phyloP scores from a whole-genome alignment of 2,797 vertebrate species.

The Sebastes minor region DNA sequence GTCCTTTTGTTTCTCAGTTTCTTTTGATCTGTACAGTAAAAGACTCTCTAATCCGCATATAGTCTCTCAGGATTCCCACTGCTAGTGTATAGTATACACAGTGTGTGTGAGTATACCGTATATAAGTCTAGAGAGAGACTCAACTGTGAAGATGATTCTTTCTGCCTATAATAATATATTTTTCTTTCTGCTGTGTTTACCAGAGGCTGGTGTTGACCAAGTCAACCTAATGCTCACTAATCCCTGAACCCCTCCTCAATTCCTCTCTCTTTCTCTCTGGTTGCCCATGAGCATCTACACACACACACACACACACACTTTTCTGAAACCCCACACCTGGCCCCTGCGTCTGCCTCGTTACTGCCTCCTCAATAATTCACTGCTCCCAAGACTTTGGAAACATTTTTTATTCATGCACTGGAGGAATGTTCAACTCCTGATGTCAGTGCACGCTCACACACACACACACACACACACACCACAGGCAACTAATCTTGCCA shows the following conservation, averaged over 20 bases:
- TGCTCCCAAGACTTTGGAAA: constrained; percentile 65
- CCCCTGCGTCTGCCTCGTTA: constrained; percentile 62
- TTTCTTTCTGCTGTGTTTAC: constrained; percentile 29
- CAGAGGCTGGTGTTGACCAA: constrained; percentile 45
- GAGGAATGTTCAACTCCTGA: constrained; percentile 60
- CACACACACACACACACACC: neutral
- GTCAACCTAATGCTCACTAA: constrained; percentile 51
- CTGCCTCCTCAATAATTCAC: constrained; percentile 81
- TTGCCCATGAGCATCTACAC: neutral
- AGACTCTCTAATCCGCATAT: neutral
- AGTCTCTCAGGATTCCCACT: neutral
- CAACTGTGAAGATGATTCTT: neutral
- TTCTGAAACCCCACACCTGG: constrained; percentile 64
- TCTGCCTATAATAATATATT: constrained; percentile 32
- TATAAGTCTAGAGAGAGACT: neutral
- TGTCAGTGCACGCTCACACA: constrained; percentile 17
- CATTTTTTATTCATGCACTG: constrained; percentile 79
- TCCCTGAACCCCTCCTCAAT: constrained; percentile 23
- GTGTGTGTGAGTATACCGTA: neutral
- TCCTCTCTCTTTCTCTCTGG: neutral
- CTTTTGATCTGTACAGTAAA: neutral
- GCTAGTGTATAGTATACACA: neutral
- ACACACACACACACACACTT: neutral
- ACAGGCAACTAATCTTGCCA: neutral
- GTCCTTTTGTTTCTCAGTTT: constrained; percentile 9